Evolutionary conservation across 2,797 vertebrate genomes (phyloP), one percentile per base, ranked within the genome.

Genomic region (Rhodeus uyekii): DNA sequence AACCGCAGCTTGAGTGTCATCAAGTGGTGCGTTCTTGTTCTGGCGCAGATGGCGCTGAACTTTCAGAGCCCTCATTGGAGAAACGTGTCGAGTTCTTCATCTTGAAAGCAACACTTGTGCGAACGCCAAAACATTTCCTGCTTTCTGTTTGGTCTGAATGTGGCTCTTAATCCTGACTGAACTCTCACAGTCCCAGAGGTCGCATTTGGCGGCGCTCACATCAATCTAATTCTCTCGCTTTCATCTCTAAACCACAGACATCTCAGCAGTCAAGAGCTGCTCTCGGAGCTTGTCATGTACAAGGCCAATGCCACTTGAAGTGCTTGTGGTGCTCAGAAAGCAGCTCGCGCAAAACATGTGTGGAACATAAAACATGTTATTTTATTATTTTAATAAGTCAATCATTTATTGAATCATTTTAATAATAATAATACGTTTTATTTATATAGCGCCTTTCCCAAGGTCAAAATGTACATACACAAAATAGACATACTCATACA

Each of bases 221-320:
- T 77, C 39, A 72, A 53, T 76, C 39, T 58, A 67, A 58, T 44
- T 44, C 50, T 76, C 39, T 18, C 2, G 12, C 50, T 78, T 83
- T 61, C 76, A 78, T 73, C 67, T 78, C 27, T 19, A 68, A 67
- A 69, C 73, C 81, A 44, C 81, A 76, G 48, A 76, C 73, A 82
- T 69, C 53, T 55, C 64, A 61, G 24, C 76, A 72, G 61, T 83
- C 58, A 73, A 77, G 76, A 78, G 67, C 69, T 73, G 58, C 53
- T 77, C 68, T 50, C 65, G 61, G 55, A 65, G 67, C 34, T 46
- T 79, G 55, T 68, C 50, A 19, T 63, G 76, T 61, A 50, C 67
- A 63, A 71, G 53, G 76, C 68, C 82, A 83, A 83, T 63, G 48
- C 82, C 76, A 76, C 73, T 82, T 76, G 27, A 76, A 82, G 63